phyloP scores from a whole-genome alignment of 2,113 vertebrate species.

The Capra hircus region DNA sequence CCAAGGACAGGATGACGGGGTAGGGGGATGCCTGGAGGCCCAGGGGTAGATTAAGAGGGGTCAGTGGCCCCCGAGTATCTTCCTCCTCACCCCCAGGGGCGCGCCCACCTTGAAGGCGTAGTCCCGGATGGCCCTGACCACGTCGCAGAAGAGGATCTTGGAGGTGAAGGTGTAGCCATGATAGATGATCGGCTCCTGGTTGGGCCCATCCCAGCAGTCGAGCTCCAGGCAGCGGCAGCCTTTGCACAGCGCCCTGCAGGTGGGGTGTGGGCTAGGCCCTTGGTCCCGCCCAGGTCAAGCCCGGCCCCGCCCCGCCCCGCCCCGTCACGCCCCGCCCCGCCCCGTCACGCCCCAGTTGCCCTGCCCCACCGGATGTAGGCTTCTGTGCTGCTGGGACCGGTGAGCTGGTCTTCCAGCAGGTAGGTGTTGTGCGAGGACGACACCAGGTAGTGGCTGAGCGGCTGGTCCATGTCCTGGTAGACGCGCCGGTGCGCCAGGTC shows the following conservation, averaged over 20 bases:
- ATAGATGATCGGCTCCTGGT: slow-evolving; percentile 92
- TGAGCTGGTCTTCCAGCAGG: slow-evolving; percentile 94
- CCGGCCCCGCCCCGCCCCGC: not conserved
- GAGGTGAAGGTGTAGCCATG: slow-evolving; percentile 97
- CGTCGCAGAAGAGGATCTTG: slow-evolving; percentile 94
- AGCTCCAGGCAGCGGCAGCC: slow-evolving; percentile 96
- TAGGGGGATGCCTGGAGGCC: slow-evolving; percentile 86
- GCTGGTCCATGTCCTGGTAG: slow-evolving; percentile 96
- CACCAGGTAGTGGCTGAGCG: slow-evolving; percentile 94
- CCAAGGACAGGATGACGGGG: slow-evolving; percentile 95
- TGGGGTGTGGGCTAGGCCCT: slow-evolving; percentile 27
- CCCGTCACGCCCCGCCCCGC: not conserved
- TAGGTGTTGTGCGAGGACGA: slow-evolving; percentile 98
- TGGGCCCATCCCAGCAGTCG: slow-evolving; percentile 94
- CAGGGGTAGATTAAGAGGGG: not conserved
- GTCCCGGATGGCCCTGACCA: slow-evolving; percentile 92
- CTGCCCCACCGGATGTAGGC: slow-evolving; percentile 91
- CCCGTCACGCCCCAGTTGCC: not conserved
- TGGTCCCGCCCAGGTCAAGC: slow-evolving; percentile 41
- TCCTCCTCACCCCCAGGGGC: not conserved
- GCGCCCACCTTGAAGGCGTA: slow-evolving; percentile 93
- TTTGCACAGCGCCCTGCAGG: slow-evolving; percentile 90
- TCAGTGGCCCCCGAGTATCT: fast-evolving
- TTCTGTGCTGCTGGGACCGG: slow-evolving; percentile 95
- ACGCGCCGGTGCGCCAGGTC: slow-evolving; percentile 83